phyloP scores from a whole-genome alignment of 2,113 vertebrate species.

The Pagrus major region DNA sequence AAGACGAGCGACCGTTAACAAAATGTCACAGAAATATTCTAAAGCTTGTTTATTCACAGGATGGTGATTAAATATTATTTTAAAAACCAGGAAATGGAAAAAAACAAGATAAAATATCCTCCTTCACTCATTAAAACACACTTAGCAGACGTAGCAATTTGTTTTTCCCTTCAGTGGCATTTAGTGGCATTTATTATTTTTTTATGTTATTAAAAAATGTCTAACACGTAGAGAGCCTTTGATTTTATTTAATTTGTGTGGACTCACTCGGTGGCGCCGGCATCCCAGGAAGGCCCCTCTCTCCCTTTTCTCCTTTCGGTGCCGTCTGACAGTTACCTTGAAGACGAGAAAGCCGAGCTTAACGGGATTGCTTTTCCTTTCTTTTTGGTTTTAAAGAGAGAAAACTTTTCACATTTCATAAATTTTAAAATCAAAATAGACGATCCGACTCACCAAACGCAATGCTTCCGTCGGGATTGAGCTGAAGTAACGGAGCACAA shows the following conservation, averaged over 20 bases:
- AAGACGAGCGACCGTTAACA: no score
- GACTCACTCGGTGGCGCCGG: slow-evolving; percentile 88
- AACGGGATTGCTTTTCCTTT: background rate
- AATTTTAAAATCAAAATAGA: no score
- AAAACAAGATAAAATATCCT: background rate
- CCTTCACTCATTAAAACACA: background rate
- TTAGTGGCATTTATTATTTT: background rate
- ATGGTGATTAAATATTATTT: background rate
- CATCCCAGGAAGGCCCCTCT: slow-evolving; percentile 88
- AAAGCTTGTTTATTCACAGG: background rate
- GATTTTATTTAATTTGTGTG: background rate
- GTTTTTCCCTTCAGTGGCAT: background rate
- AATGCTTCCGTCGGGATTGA: slow-evolving; percentile 64
- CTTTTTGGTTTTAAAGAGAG: no score
- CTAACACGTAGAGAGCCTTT: no score
- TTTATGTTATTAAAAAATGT: background rate
- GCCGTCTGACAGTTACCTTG: slow-evolving; percentile 74
- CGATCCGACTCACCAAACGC: slow-evolving; percentile 47
- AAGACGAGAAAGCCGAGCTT: background rate
- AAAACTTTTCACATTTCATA: no score
- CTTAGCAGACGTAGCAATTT: no score
- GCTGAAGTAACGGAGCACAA: slow-evolving; percentile 59
- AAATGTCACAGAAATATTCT: background rate
- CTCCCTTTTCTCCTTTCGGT: slow-evolving; percentile 93
- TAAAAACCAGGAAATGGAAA: background rate